Base-by-base conservation (phyloP, 1,140 invertebrate species). In the Musca domestica region DNA sequence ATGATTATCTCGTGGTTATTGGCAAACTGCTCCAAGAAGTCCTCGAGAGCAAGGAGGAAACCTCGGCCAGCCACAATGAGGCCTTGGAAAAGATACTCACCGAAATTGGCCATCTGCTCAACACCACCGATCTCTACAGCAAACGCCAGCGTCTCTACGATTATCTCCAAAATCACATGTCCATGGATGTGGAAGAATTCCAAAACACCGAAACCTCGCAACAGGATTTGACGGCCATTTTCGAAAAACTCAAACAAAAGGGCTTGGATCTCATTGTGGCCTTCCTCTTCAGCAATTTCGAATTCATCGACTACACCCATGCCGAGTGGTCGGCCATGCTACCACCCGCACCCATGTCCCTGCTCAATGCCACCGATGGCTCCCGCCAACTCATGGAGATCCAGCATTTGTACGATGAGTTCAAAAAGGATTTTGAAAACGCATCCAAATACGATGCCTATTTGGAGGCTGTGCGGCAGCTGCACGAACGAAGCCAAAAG, bases 241-340 rank as follows among this genome's bases (percentile, higher is more conserved):
- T 79, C 19, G 66, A 34, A 2, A 71, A 74, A 52, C 61, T 79
- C 2, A 72, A 76, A n/a, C 47, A 69, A 48, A 76, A 76, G 22
- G 77, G 77, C 0, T 23, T 79, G 15, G 77, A 79, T 63, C 64
- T 79, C 7, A 76, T 79, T 25, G 74, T 79, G 10, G 74, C 75
- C 22, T 79, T 78, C 68, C 52, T 79, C 15, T 79, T 79, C 15
- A 78, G 77, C 63, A 79, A 79, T 64, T 79, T 79, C 61, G 77
- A 79, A 48, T 79, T 79, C 12, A 46, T 79, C 10, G 77, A 79
- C 17, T 68, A 71, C 22, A 69, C 79, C 12, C 77, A 79, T 48
- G 63, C 71, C 17, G 72, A 77, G 9, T 79, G 76, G 77, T 12
- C 34, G 1, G 65, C 66, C 6, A 51, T 79, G 54, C 14, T 79